Evolutionary conservation across 2,113 vertebrate species (phyloP), one percentile per base, ranked within the genome.

Genomic region (Poeciliopsis turrubarensis): DNA sequence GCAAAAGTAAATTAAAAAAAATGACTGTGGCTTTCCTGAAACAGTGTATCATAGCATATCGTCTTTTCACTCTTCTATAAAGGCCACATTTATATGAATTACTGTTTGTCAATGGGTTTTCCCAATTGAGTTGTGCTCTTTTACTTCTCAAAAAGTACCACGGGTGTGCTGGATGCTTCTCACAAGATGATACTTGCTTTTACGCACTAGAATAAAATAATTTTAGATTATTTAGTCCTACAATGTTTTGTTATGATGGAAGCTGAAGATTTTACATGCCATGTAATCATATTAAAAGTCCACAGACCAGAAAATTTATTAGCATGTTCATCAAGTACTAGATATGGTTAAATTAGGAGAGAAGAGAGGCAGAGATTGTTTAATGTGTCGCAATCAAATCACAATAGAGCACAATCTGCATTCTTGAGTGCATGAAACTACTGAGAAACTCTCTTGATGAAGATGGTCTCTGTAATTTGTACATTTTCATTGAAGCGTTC

Each of bases 381-480:
- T 7, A 25, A 54, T 25, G 17, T 47, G 15, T 15, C 3, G 2
- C 41, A 44, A 15, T 44, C 41, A 44, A 44, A 44, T 44, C 41
- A 3, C 41, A 44, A 44, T 17, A 19, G 3, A 17, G 15, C 14
- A 5, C 14, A 47, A 5, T 47, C 4, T 47, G 44, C 44, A 17
- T 47, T 19, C 44, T 47, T 47, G 15, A 47, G 14, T 47, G 17
- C 41, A 44, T 14, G 12, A 44, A 47, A 47, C 44, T 19, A 32
- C 26, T 41, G 68, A 60, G 29, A 30, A 69, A 41, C 44, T 66
- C 39, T 72, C 80, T 80, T 88, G 78, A 85, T 85, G 66, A 75
- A 66, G 74, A 60, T 51, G 76, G 84, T 78, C 87, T 39, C 30
- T 22, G 12, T 77, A 41, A 71, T 83, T 81, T 61, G 81, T 69